Conservation (phyloP, 2,888 invertebrate species). For the Dasysyrphus albostriatus region DNA sequence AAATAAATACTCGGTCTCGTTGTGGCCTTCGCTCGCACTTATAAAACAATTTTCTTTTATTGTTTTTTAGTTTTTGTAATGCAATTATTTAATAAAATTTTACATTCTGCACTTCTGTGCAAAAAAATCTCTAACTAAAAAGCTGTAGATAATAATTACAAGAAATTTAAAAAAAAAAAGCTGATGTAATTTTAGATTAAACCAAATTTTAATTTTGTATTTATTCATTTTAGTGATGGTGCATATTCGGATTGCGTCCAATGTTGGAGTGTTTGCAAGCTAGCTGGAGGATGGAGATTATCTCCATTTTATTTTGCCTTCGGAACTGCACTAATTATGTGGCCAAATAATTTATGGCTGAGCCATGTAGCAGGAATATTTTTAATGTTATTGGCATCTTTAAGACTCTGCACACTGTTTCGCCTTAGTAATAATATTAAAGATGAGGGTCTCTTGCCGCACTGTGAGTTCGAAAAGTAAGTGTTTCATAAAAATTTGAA, state of each 20-base stretch:
- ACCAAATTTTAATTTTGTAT: not conserved
- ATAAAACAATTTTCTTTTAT: too few species aligned
- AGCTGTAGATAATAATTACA: too few species aligned
- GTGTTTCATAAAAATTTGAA: slow-evolving; percentile 18
- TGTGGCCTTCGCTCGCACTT: too few species aligned
- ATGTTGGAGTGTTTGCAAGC: slow-evolving; percentile 80
- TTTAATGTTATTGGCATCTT: slow-evolving; percentile 83
- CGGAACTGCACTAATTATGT: slow-evolving; percentile 81
- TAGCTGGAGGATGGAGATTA: slow-evolving; percentile 81
- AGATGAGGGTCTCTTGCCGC: slow-evolving; percentile 82
- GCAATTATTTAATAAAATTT: too few species aligned
- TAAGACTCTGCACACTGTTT: slow-evolving; percentile 82
- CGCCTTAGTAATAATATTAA: slow-evolving; percentile 79
- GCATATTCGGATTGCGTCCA: slow-evolving; percentile 79
- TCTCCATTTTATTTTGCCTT: slow-evolving; percentile 81
- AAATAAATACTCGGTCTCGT: too few species aligned
- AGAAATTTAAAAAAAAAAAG: too few species aligned
- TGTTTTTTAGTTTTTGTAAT: too few species aligned
- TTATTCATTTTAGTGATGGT: slow-evolving; percentile 79
- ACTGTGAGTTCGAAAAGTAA: slow-evolving; percentile 83
- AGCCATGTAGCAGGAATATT: slow-evolving; percentile 85
- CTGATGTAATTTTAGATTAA: too few species aligned
- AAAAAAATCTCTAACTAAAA: too few species aligned
- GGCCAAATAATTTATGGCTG: slow-evolving; percentile 84
- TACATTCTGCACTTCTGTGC: too few species aligned